phyloP scores from a whole-genome alignment of 2,113 vertebrate genomes.

The Pitta sordida region DNA sequence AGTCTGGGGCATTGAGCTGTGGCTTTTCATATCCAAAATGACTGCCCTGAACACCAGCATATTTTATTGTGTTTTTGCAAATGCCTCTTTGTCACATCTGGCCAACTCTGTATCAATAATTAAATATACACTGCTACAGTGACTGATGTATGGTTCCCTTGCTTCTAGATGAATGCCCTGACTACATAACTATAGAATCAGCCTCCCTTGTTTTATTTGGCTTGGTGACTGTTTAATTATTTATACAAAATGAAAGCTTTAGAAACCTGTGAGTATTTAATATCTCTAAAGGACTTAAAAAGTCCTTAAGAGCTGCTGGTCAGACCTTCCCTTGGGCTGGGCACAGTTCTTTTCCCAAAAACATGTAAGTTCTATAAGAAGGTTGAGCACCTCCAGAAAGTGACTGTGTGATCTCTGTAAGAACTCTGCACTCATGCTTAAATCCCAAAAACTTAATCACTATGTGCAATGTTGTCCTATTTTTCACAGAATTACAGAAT shows the following conservation, averaged over 20 bases:
- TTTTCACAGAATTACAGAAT: too few relatives aligned
- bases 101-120: slow-evolving; percentile 20
- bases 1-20: background rate
- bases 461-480: background rate
- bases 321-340: background rate
- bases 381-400: background rate
- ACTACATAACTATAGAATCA: background rate
- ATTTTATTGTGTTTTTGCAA: slow-evolving; percentile 28
- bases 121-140: slow-evolving; percentile 13
- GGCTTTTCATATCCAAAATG: background rate
- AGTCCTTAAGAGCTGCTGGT: background rate
- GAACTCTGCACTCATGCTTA: background rate
- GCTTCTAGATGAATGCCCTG: background rate
- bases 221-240: slow-evolving; percentile 37
- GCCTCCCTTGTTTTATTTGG: slow-evolving; percentile 39
- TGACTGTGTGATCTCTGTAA: background rate
- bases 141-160: background rate
- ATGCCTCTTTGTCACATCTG: slow-evolving; percentile 13
- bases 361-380: background rate
- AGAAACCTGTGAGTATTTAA: background rate
- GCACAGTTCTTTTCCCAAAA: background rate
- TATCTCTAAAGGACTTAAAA: background rate
- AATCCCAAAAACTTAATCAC: background rate
- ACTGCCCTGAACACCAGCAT: background rate
- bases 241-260: slow-evolving; percentile 34